A percentile compares a stretch with the other conserved stretches of the same genome.
Conservation (phyloP, 2,888 invertebrate genomes). For the Tortrix viridana region DNA sequence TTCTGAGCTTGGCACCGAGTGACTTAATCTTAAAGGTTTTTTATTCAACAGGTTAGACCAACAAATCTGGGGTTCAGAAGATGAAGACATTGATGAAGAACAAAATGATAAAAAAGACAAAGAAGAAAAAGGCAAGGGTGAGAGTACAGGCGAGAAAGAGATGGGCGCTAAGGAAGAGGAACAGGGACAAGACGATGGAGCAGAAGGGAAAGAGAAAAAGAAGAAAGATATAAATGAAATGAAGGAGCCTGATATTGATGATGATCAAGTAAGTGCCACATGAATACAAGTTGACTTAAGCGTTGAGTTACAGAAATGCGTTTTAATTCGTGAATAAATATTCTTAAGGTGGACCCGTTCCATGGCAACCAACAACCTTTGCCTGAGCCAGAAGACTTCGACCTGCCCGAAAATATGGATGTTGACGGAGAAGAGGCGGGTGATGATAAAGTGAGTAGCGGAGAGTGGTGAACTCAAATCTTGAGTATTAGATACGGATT, state of each 20-base stretch:
- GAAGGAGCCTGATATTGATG: conserved; percentile 91
- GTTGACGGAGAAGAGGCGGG: conserved; percentile 88
- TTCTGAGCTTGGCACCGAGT: too few species aligned
- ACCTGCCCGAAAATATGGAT: conserved; percentile 94
- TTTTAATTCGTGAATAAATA: conserved; percentile 13
- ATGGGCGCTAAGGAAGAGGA: conserved; percentile 89
- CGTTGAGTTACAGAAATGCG: background rate
- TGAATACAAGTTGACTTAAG: background rate
- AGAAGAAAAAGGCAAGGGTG: conserved; percentile 86
- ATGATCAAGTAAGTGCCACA: conserved; percentile 86
- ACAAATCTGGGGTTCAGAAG: conserved; percentile 93
- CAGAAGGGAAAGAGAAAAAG: conserved; percentile 81
- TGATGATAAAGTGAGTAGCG: conserved; percentile 75
- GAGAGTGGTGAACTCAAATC: background rate
- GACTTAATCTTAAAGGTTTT: too few species aligned
- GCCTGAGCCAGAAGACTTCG: conserved; percentile 93
- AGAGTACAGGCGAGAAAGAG: conserved; percentile 87
- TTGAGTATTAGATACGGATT: too few species aligned
- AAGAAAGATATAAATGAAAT: conserved; percentile 92
- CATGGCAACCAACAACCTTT: conserved; percentile 91
- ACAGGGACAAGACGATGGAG: conserved; percentile 80
- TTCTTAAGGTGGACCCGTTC: conserved; percentile 87
- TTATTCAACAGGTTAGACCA: conserved; percentile 83
- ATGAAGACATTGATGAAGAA: conserved; percentile 87
- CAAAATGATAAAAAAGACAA: conserved; percentile 80